A percentile compares a stretch with the other conserved stretches of the same genome.
These are phyloP conservation scores for Drosophila neoperkinsi DNA, from an alignment of 2,888 invertebrate genomes.

Conservation along the genomic window DNA sequence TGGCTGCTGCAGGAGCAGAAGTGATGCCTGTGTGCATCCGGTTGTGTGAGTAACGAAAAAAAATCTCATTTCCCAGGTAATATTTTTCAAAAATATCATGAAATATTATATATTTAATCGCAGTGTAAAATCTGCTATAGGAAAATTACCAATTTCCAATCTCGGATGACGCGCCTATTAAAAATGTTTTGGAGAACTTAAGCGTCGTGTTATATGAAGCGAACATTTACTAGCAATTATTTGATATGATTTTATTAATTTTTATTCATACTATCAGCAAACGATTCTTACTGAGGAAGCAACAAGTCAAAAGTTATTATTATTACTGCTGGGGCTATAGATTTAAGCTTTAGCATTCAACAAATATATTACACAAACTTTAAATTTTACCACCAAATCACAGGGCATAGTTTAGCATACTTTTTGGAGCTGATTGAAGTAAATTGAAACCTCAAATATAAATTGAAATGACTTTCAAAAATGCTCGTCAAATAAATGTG, in stretches of 20 bases:
- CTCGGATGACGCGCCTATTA: no score
- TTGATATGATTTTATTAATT: background rate
- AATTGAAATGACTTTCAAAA: background rate
- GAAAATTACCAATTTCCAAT: background rate
- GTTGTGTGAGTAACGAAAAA: conserved; percentile 8
- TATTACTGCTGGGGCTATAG: background rate
- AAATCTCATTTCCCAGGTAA: conserved; percentile 10
- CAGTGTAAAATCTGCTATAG: background rate
- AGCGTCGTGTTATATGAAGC: background rate
- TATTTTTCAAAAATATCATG: background rate
- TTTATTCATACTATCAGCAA: background rate
- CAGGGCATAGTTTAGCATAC: conserved; percentile 16
- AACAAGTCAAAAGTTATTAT: background rate
- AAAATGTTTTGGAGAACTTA: background rate
- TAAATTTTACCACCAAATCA: background rate
- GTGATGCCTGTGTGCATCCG: conserved; percentile 31
- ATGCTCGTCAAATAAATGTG: background rate
- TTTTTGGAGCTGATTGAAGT: conserved; percentile 6
- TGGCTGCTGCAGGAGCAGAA: conserved; percentile 8
- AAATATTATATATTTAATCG: background rate
- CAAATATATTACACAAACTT: background rate
- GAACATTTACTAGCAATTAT: background rate
- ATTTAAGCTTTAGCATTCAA: background rate
- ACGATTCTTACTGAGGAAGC: background rate
- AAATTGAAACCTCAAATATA: background rate